Base-by-base conservation (phyloP, 92 coral and sea anemone genomes). In the Epizoanthus illoricatus region DNA sequence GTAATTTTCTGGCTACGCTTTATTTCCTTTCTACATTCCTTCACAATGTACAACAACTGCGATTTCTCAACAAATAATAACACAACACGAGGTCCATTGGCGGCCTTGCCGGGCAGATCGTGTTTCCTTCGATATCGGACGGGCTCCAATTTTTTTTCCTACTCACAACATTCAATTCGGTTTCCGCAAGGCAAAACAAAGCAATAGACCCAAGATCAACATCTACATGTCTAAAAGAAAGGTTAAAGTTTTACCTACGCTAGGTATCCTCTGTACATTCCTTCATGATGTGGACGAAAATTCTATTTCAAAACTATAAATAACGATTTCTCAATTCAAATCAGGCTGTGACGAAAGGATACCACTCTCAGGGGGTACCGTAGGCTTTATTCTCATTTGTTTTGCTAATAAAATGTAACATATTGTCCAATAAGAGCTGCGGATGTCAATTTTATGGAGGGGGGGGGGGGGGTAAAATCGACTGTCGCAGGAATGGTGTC, bases 381-480 rank as follows among this genome's bases (percentile, higher is more conserved):
- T 55, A 23, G 64, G 19, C 64, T 73, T 73, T 52, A 18, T 13
- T 28, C 79, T 73, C n/a, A 2, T 55, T 73, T 73, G 79, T 73
- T 20, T 73, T 73, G 65, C 21, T 28, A 55, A 55, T 13, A 73
- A 73, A 73, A 42, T 54, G 64, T 54, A 23, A 73, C 24, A 55
- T 52, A 55, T 55, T 73, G 79, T 73, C 79, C 65, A 73, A 73
- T 73, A 73, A 63, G 65, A 18, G 79, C 79, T 73, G 47, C 79
- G 23, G 56, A 54, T 52, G 55, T 54, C 79, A 73, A 54, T 55
- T 55, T 73, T 73, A 73, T 65, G 23, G 45, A 49, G 60, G 76
- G 76, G 52, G 62, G 76, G 76, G 60, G 76, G 76, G 52, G 62
- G 76, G 76, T 72, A 42, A 72, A 73, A 21, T 73, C 65, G 21